Evolutionary conservation across 2,113 vertebrate genomes (phyloP).

Genomic region (Pygathrix nemaeus): DNA sequence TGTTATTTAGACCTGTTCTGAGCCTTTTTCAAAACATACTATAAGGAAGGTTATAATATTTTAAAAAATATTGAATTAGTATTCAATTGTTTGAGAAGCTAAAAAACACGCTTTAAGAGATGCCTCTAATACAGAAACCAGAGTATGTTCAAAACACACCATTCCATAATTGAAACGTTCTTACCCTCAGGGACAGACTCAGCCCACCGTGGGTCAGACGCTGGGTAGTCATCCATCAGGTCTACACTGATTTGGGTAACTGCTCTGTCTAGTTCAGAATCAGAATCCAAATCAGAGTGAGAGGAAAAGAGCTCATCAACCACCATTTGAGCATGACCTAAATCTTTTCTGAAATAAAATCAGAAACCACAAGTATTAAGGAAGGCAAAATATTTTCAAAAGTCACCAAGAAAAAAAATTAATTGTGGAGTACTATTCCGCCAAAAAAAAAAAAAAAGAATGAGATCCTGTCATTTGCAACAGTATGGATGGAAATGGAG

Average conservation of each 20-base stretch:
- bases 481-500: too few relatives aligned
- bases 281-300: constrained; percentile 81
- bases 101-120: background rate
- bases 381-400: background rate
- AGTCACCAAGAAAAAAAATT: background rate
- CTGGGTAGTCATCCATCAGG: constrained; percentile 96
- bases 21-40: background rate
- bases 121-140: background rate
- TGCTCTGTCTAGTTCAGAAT: constrained; percentile 88
- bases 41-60: background rate
- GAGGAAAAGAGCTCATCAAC: constrained; percentile 90
- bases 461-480: too few relatives aligned
- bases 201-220: constrained; percentile 97
- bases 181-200: constrained; percentile 96
- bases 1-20: background rate
- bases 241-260: constrained; percentile 94
- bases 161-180: background rate
- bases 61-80: background rate
- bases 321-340: constrained; percentile 89
- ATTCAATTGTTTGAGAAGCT: background rate
- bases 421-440: background rate
- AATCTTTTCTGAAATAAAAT: constrained; percentile 88
- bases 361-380: constrained; percentile 6
- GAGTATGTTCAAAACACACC: background rate
- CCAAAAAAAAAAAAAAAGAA: too few relatives aligned